Percentiles rank a stretch among this genome's conserved stretches.
Evolutionary conservation across 2,888 invertebrate genomes (phyloP).

Genomic region (Eubasilissa splendida): DNA sequence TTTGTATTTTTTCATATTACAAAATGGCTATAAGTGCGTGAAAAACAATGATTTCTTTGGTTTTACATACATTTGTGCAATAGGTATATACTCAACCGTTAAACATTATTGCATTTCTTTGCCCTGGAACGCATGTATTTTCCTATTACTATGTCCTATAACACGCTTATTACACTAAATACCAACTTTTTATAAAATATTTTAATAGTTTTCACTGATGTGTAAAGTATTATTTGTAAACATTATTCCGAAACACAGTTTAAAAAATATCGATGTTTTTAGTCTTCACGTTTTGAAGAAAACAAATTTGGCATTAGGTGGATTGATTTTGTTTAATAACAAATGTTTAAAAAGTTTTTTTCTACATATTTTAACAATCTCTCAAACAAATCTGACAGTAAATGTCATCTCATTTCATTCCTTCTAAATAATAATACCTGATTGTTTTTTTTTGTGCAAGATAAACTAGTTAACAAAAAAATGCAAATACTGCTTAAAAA

Average conservation of each 20-base stretch:
- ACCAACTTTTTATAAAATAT: conserved; percentile 15
- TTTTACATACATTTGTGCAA: conserved; percentile 49
- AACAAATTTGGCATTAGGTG: too few relatives aligned
- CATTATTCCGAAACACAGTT: conserved; percentile 15
- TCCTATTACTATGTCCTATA: not conserved
- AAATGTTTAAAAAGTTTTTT: too few relatives aligned
- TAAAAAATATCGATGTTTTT: conserved; percentile 31
- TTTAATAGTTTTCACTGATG: not conserved
- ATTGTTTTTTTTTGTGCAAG: too few relatives aligned
- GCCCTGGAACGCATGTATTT: conserved; percentile 26
- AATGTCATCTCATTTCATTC: too few relatives aligned
- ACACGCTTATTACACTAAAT: conserved; percentile 16
- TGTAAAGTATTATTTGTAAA: conserved; percentile 21
- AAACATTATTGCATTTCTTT: conserved; percentile 32
- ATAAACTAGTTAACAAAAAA: too few relatives aligned
- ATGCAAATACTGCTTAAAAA: too few relatives aligned
- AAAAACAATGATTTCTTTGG: conserved; percentile 22
- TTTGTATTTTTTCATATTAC: conserved; percentile 25
- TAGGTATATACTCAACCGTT: conserved; percentile 43
- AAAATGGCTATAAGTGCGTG: conserved; percentile 4
- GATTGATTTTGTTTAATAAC: too few relatives aligned
- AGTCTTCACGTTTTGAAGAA: not conserved
- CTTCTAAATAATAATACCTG: too few relatives aligned
- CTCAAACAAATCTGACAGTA: too few relatives aligned
- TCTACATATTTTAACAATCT: too few relatives aligned